Percentiles rank a stretch among this genome's conserved stretches.
Evolutionary conservation across 2,888 invertebrate genomes (phyloP).

Genomic region (Drosophila prolongata): DNA sequence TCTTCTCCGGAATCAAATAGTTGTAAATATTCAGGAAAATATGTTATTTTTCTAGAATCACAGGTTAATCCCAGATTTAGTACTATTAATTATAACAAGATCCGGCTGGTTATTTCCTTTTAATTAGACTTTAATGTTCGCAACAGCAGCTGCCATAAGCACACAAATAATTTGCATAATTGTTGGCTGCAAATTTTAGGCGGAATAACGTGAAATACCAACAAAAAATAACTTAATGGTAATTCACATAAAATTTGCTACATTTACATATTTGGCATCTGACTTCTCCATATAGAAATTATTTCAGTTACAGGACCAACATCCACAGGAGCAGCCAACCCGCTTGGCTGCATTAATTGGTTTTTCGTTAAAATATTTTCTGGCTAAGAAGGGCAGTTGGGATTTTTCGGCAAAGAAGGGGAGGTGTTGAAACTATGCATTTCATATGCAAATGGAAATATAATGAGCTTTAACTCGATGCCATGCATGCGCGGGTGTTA

Average conservation of each 20-base stretch:
- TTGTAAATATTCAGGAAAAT: background rate
- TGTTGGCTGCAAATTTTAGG: conserved; percentile 57
- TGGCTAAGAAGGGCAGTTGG: conserved; percentile 29
- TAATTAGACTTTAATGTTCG: conserved; percentile 71
- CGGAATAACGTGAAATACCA: conserved; percentile 44
- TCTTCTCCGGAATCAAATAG: background rate
- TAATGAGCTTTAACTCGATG: conserved; percentile 70
- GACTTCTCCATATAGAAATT: conserved; percentile 18
- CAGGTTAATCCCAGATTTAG: background rate
- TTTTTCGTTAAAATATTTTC: conserved; percentile 44
- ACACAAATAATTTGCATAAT: conserved; percentile 60
- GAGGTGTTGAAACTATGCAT: conserved; percentile 67
- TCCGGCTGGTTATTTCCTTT: conserved; percentile 47
- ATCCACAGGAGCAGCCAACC: conserved; percentile 1
- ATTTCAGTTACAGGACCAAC: conserved; percentile 50
- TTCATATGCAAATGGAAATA: conserved; percentile 76
- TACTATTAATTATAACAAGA: conserved; percentile 9
- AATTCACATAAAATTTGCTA: conserved; percentile 56
- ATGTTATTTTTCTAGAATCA: background rate
- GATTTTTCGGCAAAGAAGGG: conserved; percentile 11
- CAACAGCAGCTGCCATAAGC: conserved; percentile 43
- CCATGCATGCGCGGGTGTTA: conserved; percentile 29
- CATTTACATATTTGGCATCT: conserved; percentile 47
- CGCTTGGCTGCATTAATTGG: conserved; percentile 68
- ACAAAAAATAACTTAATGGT: conserved; percentile 51